These are phyloP conservation scores for Philypnodon macrostomus DNA, from an alignment of 2,797 vertebrate species.

Conservation along the genomic window DNA sequence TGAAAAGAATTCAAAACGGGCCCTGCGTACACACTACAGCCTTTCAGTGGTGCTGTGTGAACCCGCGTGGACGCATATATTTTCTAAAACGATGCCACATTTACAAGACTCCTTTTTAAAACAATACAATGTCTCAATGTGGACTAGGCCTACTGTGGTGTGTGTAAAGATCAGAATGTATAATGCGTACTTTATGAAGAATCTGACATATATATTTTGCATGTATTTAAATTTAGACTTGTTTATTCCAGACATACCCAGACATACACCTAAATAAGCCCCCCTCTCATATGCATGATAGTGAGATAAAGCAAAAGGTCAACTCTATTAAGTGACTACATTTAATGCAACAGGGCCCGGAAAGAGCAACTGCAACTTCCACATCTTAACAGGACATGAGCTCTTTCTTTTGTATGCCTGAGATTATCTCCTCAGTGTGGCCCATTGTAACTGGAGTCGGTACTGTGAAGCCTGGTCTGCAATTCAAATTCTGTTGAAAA, in stretches of 20 bases:
- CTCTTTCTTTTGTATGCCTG: constrained; percentile 19
- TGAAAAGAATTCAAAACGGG: too few species aligned
- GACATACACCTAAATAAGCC: constrained; percentile 10
- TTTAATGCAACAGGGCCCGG: constrained; percentile 71
- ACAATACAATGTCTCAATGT: too few species aligned
- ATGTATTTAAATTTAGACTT: not conserved
- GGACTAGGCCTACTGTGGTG: too few species aligned
- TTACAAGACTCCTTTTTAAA: too few species aligned
- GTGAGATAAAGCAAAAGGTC: constrained; percentile 73
- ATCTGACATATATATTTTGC: too few species aligned
- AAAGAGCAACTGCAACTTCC: constrained; percentile 51
- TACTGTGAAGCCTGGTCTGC: not conserved
- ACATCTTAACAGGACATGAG: constrained; percentile 25
- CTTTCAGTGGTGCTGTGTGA: too few species aligned
- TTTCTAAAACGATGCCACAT: too few species aligned
- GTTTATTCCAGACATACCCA: not conserved
- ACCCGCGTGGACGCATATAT: too few species aligned
- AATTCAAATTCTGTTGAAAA: not conserved
- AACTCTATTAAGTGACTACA: constrained; percentile 70
- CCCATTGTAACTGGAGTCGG: constrained; percentile 9
- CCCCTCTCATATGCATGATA: constrained; percentile 63
- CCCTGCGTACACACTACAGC: too few species aligned
- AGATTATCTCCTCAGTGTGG: not conserved
- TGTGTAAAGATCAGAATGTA: too few species aligned
- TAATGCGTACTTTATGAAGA: too few species aligned